Conservation (phyloP, 2,888 invertebrate species). For the Seira musarum region DNA sequence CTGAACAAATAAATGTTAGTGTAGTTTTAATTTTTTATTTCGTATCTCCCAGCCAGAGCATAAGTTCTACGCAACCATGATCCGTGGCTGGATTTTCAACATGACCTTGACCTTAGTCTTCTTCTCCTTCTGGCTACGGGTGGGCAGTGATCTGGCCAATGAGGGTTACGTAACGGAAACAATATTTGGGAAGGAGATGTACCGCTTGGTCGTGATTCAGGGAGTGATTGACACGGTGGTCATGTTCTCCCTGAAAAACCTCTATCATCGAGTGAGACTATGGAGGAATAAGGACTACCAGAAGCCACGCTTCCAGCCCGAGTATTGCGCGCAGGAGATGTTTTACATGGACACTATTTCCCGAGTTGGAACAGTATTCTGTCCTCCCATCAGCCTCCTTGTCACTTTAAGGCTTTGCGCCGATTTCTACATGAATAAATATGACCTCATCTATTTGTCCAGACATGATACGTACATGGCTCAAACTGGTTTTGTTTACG, state of each 20-base stretch:
- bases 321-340: slow-evolving; percentile 24
- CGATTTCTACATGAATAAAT: slow-evolving; percentile 33
- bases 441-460: slow-evolving; percentile 25
- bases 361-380: slow-evolving; percentile 23
- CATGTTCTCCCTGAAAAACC: not conserved
- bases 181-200: slow-evolving; percentile 28
- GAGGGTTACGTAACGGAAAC: slow-evolving; percentile 36
- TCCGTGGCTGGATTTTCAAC: slow-evolving; percentile 33
- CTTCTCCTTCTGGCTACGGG: slow-evolving; percentile 36
- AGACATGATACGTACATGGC: slow-evolving; percentile 15
- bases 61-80: slow-evolving; percentile 20
- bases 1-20: too few relatives aligned
- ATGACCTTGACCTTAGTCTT: slow-evolving; percentile 36
- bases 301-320: slow-evolving; percentile 24
- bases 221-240: slow-evolving; percentile 20
- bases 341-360: slow-evolving; percentile 27
- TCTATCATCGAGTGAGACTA: slow-evolving; percentile 16
- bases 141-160: not conserved
- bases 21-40: too few relatives aligned
- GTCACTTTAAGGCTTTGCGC: slow-evolving; percentile 23
- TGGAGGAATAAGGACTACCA: slow-evolving; percentile 21
- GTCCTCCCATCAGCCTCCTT: slow-evolving; percentile 34
- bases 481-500: slow-evolving; percentile 18
- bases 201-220: slow-evolving; percentile 40
- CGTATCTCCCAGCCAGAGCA: too few relatives aligned